Evolutionary conservation across 2,113 vertebrate genomes (phyloP).

Genomic region (Vulpes vulpes): DNA sequence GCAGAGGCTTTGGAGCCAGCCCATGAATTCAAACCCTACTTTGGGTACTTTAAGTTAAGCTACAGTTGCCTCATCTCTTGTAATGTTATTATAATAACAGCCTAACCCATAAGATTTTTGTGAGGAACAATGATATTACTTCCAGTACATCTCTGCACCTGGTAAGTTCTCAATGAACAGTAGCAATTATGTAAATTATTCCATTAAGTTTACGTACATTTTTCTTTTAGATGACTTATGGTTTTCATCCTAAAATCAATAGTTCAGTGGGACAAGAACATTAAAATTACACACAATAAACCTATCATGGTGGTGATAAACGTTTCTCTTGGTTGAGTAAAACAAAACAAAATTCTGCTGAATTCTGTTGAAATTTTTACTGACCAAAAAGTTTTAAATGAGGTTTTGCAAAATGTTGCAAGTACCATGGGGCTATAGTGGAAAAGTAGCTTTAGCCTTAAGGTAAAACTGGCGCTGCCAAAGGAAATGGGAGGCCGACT

Average conservation of each 20-base stretch:
- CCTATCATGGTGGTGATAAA: background rate
- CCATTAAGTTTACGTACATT: background rate
- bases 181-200: slow-evolving; percentile 9
- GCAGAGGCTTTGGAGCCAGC: background rate
- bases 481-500: background rate
- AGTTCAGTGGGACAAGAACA: background rate
- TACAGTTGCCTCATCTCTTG: background rate
- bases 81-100: background rate
- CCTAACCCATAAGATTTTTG: background rate
- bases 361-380: slow-evolving; percentile 41
- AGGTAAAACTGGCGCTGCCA: background rate
- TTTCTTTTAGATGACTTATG: background rate
- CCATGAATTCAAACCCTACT: background rate
- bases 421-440: background rate
- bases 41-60: background rate
- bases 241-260: background rate
- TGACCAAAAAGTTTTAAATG: background rate
- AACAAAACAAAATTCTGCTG: background rate
- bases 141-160: background rate
- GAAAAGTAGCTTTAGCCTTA: slow-evolving; percentile 11
- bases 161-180: background rate
- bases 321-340: background rate
- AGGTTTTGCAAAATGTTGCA: background rate
- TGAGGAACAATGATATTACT: background rate
- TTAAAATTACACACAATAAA: background rate